phyloP scores from a whole-genome alignment of 2,113 vertebrate species.

The Colius striatus region DNA sequence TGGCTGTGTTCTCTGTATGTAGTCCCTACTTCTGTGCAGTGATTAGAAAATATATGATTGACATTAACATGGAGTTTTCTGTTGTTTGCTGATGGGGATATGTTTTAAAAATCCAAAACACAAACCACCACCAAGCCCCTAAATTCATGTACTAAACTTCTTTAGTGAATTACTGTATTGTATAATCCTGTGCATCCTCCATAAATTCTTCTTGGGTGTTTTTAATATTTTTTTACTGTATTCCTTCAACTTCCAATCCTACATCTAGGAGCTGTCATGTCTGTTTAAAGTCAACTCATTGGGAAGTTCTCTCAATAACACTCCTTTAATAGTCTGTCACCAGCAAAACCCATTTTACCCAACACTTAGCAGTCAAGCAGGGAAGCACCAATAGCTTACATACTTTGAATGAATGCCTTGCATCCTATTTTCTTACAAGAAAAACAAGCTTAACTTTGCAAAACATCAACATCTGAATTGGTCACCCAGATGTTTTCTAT shows the following conservation, averaged over 20 bases:
- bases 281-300: not conserved
- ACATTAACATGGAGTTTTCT: not conserved
- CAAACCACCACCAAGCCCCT: not conserved
- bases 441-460: not conserved
- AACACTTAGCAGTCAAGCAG: not conserved
- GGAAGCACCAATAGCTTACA: not conserved
- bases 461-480: not conserved
- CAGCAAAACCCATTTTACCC: not conserved
- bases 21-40: not conserved
- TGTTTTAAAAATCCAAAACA: not conserved
- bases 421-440: not conserved
- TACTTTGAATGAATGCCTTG: not conserved
- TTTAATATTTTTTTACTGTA: not conserved
- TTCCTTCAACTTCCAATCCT: not conserved
- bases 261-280: not conserved
- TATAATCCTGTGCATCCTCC: not conserved
- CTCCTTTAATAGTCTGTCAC: not conserved
- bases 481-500: not conserved
- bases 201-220: not conserved
- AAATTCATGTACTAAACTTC: not conserved
- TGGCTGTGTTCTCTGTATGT: slow-evolving; percentile 1
- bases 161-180: not conserved
- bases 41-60: slow-evolving; percentile 42
- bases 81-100: slow-evolving; percentile 26
- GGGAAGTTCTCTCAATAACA: not conserved